Base-by-base conservation (phyloP, 2,888 invertebrate species). In the Prionchulus punctatus region DNA sequence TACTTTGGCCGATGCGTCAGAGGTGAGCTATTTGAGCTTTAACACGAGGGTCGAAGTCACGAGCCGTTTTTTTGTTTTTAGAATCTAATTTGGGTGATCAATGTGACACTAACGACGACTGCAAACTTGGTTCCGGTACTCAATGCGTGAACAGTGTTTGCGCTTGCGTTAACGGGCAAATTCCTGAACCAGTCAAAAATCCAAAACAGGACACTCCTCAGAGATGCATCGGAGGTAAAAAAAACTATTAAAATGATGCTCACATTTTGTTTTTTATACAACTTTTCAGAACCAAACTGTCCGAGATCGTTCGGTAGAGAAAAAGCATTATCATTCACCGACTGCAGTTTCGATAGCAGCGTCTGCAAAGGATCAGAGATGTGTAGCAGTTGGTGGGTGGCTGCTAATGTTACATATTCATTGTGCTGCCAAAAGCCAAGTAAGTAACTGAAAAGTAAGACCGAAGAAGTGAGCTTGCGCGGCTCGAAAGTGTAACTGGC, bases 391-490 rank as follows among this genome's bases (percentile, higher is more conserved):
- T 61, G 61, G 61, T 61, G 58, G 57, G 48, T 27, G 43, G 58
- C 60, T 30, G 50, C 51, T 28, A 55, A 57, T 28, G 15, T 30
- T 15, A 54, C 54, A 43, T 61, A 55, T 53, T 43, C 58, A 2
- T 54, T 60, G 1, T 61, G 61, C 42, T 61, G 61, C 28, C 60
- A 56, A 1, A 58, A 57, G 50, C 61, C 61, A 21, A 52, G 61
- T 60, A 15, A 47, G 51, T n/a, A n/a, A n/a, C n/a, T n/a, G n/a
- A n/a, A n/a, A n/a, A n/a, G n/a, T n/a, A n/a, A n/a, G n/a, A n/a
- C n/a, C n/a, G n/a, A n/a, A n/a, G n/a, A n/a, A n/a, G n/a, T n/a
- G n/a, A n/a, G n/a, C n/a, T n/a, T n/a, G n/a, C n/a, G n/a, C n/a
- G n/a, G n/a, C n/a, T n/a, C n/a, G n/a, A n/a, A n/a, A n/a, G n/a